These are phyloP conservation scores for Chrysomela aeneicollis DNA, from an alignment of 2,888 invertebrate species.

Conservation along the genomic window DNA sequence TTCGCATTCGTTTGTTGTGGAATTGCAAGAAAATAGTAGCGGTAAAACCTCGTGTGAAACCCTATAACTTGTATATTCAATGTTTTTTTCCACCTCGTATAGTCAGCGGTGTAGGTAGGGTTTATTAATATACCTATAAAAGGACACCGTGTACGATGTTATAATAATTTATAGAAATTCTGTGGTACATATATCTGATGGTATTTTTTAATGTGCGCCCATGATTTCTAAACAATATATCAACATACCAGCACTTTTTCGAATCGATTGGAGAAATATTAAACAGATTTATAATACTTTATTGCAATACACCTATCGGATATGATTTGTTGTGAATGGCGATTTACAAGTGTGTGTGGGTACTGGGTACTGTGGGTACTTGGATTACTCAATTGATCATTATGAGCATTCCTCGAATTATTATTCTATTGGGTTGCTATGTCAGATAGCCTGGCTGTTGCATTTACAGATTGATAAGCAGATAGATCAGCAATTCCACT, in stretches of 20 bases:
- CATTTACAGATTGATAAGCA: neutral
- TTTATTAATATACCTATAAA: no score
- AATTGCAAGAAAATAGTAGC: no score
- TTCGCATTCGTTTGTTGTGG: no score
- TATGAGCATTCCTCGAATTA: slow-evolving; percentile 5
- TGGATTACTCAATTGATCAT: slow-evolving; percentile 20
- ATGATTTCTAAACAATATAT: slow-evolving; percentile 22
- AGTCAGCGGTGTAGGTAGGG: no score
- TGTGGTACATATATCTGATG: neutral
- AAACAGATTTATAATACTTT: slow-evolving; percentile 26
- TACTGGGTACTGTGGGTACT: slow-evolving; percentile 8
- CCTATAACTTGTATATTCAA: no score
- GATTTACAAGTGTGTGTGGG: slow-evolving; percentile 20
- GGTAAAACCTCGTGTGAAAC: no score
- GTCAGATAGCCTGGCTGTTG: neutral
- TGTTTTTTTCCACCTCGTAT: no score
- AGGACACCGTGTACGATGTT: no score
- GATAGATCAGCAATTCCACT: neutral
- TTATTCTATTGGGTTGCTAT: slow-evolving; percentile 15
- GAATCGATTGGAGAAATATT: slow-evolving; percentile 22
- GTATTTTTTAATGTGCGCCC: neutral
- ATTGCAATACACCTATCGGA: slow-evolving; percentile 32
- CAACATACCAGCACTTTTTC: slow-evolving; percentile 30
- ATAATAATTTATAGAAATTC: no score
- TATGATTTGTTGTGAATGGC: slow-evolving; percentile 33